phyloP scores from a whole-genome alignment of 2,888 invertebrate species.

The Dasysyrphus tricinctus region DNA sequence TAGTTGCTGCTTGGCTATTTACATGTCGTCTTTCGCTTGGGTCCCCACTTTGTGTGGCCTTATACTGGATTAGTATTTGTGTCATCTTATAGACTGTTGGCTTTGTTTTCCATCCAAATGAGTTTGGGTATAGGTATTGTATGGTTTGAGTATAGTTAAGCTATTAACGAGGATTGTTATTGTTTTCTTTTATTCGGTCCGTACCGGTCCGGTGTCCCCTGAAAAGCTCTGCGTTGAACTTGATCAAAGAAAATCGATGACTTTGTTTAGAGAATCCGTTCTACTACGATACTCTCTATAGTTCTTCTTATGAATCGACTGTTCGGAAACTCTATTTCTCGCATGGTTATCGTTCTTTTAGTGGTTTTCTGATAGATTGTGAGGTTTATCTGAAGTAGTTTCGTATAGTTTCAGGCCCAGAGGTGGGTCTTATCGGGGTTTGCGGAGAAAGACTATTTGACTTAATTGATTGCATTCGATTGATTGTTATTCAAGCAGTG shows the following conservation, averaged over 20 bases:
- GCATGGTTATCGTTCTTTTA: constrained; percentile 39
- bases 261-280: constrained; percentile 41
- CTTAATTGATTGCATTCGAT: constrained; percentile 68
- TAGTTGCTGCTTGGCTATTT: constrained; percentile 26
- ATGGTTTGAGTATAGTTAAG: not conserved
- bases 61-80: constrained; percentile 61
- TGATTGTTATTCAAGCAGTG: constrained; percentile 42
- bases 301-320: constrained; percentile 3
- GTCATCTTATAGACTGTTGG: constrained; percentile 67
- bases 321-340: constrained; percentile 36
- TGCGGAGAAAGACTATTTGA: constrained; percentile 20
- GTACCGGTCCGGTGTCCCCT: not conserved
- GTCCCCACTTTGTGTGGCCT: constrained; percentile 15
- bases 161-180: constrained; percentile 57
- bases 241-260: constrained; percentile 40
- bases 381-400: constrained; percentile 64
- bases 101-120: constrained; percentile 47
- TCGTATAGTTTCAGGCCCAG: not conserved
- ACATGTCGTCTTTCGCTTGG: constrained; percentile 39
- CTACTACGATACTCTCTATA: not conserved
- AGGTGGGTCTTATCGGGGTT: constrained; percentile 45
- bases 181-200: constrained; percentile 42
- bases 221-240: constrained; percentile 24
- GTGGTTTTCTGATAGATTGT: constrained; percentile 56
- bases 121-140: not conserved